Evolutionary conservation across 1,140 invertebrate genomes (phyloP), one percentile per base, ranked within the genome.

Genomic region (Piezodorus guildinii): DNA sequence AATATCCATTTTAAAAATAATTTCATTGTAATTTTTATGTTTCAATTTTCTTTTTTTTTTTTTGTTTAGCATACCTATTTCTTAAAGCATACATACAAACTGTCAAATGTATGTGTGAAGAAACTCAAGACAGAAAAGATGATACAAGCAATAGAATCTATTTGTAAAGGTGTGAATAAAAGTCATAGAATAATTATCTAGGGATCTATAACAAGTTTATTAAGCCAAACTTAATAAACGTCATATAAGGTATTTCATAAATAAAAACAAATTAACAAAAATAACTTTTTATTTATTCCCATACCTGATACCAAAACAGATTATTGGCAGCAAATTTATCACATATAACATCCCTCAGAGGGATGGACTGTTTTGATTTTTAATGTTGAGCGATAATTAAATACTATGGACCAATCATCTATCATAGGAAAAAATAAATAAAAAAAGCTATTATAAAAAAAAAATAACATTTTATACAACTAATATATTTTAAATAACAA

Each of bases 21-120:
- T 8, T 52, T 52, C 3, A 19, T 52, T 19, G 21, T 52, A 4
- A 19, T 19, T 2, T 52, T 23, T 52, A 8, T 23, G 1, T 14
- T 19, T 19, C 27, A n/a, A n/a, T n/a, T n/a, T n/a, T n/a, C n/a
- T 54, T 54, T 54, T 10, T 3, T 14, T 21, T 23, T 14, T 21
- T 23, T 54, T 17, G 62, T 65, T 60, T 60, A 65, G 64, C 27
- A 65, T 45, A 34, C 17, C 8, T 65, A 65, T 30, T 49, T 65
- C 30, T 39, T 65, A 25, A 60, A 60, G 46, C 59, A 65, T 27
- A 44, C 62, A 23, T 61, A 62, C 49, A 65, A 65, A 46, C 56
- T 65, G 15, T 60, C 59, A 15, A 65, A 65, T 34, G 44, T 65
- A 15, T 65, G 64, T 56, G 52, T 25, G 15, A 56, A 56, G 17